phyloP scores from a whole-genome alignment of 2,797 vertebrate genomes.

The Alosa sapidissima region DNA sequence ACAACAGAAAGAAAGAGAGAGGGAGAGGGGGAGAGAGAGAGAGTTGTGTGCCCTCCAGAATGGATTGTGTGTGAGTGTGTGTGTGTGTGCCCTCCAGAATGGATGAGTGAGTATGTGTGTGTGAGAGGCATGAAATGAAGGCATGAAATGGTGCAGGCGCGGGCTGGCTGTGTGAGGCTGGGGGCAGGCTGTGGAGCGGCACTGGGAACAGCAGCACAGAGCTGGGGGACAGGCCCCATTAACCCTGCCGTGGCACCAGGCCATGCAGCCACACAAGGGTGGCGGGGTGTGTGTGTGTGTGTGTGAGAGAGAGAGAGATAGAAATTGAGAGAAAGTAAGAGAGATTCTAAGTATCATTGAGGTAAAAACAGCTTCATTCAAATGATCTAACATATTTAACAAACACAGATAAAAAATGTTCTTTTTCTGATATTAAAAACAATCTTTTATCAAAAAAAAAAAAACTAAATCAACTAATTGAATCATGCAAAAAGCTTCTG shows the following conservation, averaged over 20 bases:
- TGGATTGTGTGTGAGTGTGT: background rate
- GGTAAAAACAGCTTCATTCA: background rate
- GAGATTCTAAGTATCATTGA: background rate
- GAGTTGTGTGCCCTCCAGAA: background rate
- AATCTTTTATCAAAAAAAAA: background rate
- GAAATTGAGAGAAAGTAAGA: background rate
- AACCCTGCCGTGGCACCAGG: conserved; percentile 40
- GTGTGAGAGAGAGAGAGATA: background rate
- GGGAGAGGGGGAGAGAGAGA: background rate
- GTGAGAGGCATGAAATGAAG: conserved; percentile 74
- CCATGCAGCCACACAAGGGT: conserved; percentile 4
- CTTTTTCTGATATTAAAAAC: background rate
- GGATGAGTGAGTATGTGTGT: conserved; percentile 12
- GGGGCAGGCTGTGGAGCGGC: conserved; percentile 36
- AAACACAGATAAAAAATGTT: background rate
- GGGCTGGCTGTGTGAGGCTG: conserved; percentile 60
- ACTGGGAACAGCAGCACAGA: conserved; percentile 18
- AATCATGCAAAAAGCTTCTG: no score
- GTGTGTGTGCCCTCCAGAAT: conserved; percentile 55
- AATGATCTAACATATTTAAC: background rate
- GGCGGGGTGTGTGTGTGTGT: conserved; percentile 1
- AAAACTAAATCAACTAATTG: background rate
- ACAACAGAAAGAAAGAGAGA: background rate
- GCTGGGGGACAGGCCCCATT: conserved; percentile 48
- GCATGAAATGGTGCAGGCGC: conserved; percentile 43